A percentile compares a stretch with the other conserved stretches of the same genome.
Conservation (phyloP, 2,113 vertebrate genomes). For the Ammodytes dubius region DNA sequence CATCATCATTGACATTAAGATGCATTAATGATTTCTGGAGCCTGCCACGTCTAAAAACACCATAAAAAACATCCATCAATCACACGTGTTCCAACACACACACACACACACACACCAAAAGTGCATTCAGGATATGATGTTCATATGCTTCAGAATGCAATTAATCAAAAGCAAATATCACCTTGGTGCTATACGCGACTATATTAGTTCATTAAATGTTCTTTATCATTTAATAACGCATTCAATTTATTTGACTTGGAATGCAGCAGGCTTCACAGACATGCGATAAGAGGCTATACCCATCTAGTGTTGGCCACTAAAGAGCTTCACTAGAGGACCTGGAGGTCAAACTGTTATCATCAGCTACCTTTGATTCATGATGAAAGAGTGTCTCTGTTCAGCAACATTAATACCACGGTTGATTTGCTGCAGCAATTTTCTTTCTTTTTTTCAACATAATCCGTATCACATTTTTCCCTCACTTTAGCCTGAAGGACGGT, state of each 20-base stretch:
- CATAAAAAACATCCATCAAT: slow-evolving; percentile 61
- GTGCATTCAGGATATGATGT: slow-evolving; percentile 10
- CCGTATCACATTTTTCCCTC: not conserved
- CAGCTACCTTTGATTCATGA: not conserved
- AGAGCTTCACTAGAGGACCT: not conserved
- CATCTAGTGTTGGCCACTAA: not conserved
- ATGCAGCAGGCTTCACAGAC: not conserved
- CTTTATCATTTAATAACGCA: slow-evolving; percentile 23
- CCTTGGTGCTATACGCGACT: slow-evolving; percentile 24
- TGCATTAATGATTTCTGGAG: slow-evolving; percentile 62
- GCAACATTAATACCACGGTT: slow-evolving; percentile 4
- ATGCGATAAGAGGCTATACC: not conserved
- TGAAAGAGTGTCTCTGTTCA: slow-evolving; percentile 9
- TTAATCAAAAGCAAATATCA: slow-evolving; percentile 34
- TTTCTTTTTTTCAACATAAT: not conserved
- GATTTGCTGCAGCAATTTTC: not conserved
- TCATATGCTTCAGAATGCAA: slow-evolving; percentile 16
- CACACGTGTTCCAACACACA: slow-evolving; percentile 47
- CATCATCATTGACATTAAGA: slow-evolving; percentile 75
- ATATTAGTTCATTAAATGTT: slow-evolving; percentile 31
- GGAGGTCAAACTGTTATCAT: slow-evolving; percentile 21
- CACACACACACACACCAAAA: slow-evolving; percentile 3
- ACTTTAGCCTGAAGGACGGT: slow-evolving; percentile 29
- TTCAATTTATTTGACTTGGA: slow-evolving; percentile 17
- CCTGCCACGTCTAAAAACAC: slow-evolving; percentile 44